Percentiles rank a stretch among this genome's conserved stretches.
Evolutionary conservation across 2,113 vertebrate genomes (phyloP).

Genomic region (Psephotus haematonotus): DNA sequence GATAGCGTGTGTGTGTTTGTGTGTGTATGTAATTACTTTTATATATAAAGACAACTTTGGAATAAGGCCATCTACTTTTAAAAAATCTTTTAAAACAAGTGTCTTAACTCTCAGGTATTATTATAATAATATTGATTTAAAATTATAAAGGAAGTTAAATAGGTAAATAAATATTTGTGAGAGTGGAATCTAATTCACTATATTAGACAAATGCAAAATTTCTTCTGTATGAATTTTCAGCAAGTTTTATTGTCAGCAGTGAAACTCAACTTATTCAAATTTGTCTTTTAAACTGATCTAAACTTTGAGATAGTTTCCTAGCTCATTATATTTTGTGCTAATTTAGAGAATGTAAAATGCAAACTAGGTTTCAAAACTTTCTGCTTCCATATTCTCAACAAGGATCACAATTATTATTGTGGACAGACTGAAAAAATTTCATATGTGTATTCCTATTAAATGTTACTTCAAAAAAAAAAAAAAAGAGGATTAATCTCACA

Average conservation of each 20-base stretch:
- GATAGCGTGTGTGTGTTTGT: not conserved
- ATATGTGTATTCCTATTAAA: constrained; percentile 19
- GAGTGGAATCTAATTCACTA: not conserved
- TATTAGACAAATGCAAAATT: not conserved
- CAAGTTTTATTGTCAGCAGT: not conserved
- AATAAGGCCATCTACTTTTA: not conserved
- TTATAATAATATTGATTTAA: not conserved
- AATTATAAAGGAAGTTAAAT: not conserved
- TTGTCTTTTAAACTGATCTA: constrained; percentile 33
- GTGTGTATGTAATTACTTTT: not conserved
- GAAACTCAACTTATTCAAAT: not conserved
- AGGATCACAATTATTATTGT: constrained; percentile 27
- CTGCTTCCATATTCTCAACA: constrained; percentile 50
- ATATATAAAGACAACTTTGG: fast-evolving
- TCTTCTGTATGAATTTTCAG: not conserved
- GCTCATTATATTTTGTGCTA: not conserved
- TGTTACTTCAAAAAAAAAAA: not conserved
- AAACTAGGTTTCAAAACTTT: constrained; percentile 1
- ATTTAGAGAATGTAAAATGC: constrained; percentile 41
- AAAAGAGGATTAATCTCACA: constrained; percentile 39
- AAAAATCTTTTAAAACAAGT: not conserved
- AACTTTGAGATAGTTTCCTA: constrained; percentile 19
- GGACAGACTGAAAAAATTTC: not conserved
- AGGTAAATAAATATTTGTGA: not conserved
- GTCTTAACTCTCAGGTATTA: not conserved